phyloP scores from a whole-genome alignment of 1,140 invertebrate genomes.

The Drosophila suzukii region DNA sequence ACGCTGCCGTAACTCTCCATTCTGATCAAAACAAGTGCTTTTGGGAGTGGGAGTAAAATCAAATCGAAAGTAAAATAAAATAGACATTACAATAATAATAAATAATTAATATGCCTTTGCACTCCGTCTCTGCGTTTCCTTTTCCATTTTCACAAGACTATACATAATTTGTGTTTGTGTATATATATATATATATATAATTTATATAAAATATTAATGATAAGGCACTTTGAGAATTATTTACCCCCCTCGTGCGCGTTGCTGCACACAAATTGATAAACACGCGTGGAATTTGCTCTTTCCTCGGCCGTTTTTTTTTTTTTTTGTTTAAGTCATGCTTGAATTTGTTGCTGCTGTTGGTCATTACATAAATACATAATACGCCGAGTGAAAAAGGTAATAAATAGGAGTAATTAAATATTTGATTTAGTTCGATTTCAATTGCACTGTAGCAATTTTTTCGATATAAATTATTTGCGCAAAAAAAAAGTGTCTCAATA shows the following conservation, averaged over 20 bases:
- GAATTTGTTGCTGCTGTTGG: conserved; percentile 14
- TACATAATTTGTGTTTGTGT: conserved; percentile 37
- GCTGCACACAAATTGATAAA: conserved; percentile 21
- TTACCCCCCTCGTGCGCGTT: conserved; percentile 41
- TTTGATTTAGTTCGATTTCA: conserved; percentile 33
- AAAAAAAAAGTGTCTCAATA: conserved; percentile 18
- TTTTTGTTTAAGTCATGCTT: conserved; percentile 7
- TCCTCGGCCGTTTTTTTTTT: conserved; percentile 3
- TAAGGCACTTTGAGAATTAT: conserved; percentile 80
- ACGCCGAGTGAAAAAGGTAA: conserved; percentile 21
- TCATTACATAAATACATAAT: conserved; percentile 8
- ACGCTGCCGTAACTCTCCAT: conserved; percentile 33
- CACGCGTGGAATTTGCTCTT: conserved; percentile 23
- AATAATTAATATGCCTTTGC: conserved; percentile 57
- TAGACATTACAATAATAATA: conserved; percentile 69
- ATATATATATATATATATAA: neutral
- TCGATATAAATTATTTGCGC: conserved; percentile 38
- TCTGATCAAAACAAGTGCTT: conserved; percentile 32
- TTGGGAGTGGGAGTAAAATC: conserved; percentile 30
- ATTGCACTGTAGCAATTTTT: conserved; percentile 12
- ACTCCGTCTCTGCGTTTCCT: conserved; percentile 24
- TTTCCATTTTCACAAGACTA: conserved; percentile 41
- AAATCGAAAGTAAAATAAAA: conserved; percentile 39
- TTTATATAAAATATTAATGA: conserved; percentile 67
- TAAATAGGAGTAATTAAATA: conserved; percentile 40